phyloP scores from a whole-genome alignment of 2,113 vertebrate genomes.

The Mastomys natalensis region DNA sequence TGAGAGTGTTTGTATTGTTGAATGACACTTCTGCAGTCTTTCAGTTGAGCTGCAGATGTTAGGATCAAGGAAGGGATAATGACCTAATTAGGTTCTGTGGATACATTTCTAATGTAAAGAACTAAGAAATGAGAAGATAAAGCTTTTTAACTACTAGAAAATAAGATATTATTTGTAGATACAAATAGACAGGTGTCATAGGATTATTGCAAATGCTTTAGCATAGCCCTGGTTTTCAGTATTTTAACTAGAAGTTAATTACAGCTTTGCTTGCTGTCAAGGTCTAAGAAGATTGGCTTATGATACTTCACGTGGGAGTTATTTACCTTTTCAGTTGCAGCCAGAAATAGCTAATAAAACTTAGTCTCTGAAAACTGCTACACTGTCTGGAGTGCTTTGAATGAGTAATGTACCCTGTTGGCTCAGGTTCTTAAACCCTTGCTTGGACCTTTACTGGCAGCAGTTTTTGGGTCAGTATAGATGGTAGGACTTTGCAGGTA shows the following conservation, averaged over 20 bases:
- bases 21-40: conserved; percentile 31
- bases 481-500: background rate
- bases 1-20: conserved; percentile 64
- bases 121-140: background rate
- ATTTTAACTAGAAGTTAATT: conserved; percentile 39
- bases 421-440: background rate
- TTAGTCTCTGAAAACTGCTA: conserved; percentile 13
- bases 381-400: background rate
- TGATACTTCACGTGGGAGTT: background rate
- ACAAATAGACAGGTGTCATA: background rate
- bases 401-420: too few species aligned
- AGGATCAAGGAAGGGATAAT: conserved; percentile 47
- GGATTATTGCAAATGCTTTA: background rate
- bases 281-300: background rate
- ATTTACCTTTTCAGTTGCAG: background rate
- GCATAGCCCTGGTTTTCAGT: background rate
- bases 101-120: conserved; percentile 51
- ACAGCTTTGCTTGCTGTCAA: background rate
- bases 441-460: background rate
- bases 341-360: conserved; percentile 25
- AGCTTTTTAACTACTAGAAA: background rate
- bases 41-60: conserved; percentile 67
- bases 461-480: background rate
- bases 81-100: conserved; percentile 45
- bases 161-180: conserved; percentile 32